Conservation (phyloP, 2,113 vertebrate genomes). For the Pomatostomus ruficeps region DNA sequence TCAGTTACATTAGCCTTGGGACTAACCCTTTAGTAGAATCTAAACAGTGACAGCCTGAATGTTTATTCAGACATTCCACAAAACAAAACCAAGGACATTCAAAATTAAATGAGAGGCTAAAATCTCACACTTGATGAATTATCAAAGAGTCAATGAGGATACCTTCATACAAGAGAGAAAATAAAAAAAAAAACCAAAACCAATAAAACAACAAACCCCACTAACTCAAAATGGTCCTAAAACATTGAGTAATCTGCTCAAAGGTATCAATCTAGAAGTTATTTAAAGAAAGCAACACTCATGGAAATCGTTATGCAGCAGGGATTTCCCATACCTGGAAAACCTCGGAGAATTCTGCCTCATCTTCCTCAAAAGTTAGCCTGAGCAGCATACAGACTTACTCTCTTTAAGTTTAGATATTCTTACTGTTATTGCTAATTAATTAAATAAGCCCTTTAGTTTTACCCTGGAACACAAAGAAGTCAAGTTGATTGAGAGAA, state of each 20-base stretch:
- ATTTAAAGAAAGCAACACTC: background rate
- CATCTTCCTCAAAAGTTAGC: background rate
- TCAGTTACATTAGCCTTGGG: background rate
- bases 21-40: background rate
- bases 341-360: background rate
- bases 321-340: background rate
- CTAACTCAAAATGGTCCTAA: background rate
- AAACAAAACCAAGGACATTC: background rate
- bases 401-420: background rate
- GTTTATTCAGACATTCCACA: background rate
- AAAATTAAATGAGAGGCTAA: background rate
- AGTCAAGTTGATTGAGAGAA: background rate
- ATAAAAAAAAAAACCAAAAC: accelerated
- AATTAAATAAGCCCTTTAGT: background rate
- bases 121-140: background rate
- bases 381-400: background rate
- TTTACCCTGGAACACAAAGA: background rate
- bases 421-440: background rate
- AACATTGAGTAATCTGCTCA: background rate
- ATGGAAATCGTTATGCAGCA: background rate
- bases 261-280: background rate
- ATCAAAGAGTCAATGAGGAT: background rate
- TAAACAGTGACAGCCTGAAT: background rate
- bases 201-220: background rate
- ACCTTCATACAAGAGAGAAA: background rate